Base-by-base conservation (phyloP, 35 echinoderm and acorn worm species). In the Strongylocentrotus purpuratus region DNA sequence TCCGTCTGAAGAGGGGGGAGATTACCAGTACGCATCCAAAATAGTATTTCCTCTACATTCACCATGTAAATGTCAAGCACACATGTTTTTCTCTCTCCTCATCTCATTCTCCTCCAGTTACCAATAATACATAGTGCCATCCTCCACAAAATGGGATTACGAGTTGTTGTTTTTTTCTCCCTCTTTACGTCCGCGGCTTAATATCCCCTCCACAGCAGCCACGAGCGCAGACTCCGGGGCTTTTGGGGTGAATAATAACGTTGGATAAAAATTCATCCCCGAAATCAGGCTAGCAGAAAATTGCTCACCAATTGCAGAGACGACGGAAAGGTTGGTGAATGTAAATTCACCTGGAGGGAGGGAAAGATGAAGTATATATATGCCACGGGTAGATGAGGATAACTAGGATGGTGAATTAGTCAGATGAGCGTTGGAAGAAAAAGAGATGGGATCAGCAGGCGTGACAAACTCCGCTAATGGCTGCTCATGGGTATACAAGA, bases 101-200 rank as follows among this genome's bases (percentile, higher is more conserved):
- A 22, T 78, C 65, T 78, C 65, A 78, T 78, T 78, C 65, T 78
- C 65, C 65, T 78, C 65, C 65, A 78, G 28, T 78, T 78, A 7
- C 65, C 65, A 78, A 4, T 78, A 28, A 78, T 78, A 78, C 28
- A 78, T 28, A 78, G 15, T 7, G 65, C 65, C 65, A 78, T 78
- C 65, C 65, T 78, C 65, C 65, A n/a, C 65, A 78, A 78, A 78
- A 78, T 78, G 65, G 65, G 65, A 78, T 78, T 78, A 78, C 22
- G 5, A 78, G 65, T 78, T 78, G 22, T n/a, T 28, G 4, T 55
- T 55, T 55, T 55, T 70, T n/a, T 78, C n/a, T 22, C 25, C 22
- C 22, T 78, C 65, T 78, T 71, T 71, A 15, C 7, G 20, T n/a
- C 65, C 65, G 65, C 65, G 28, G 65, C 65, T 78, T 78, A 78